Base-by-base conservation (phyloP, 1,140 invertebrate genomes). In the Drosophila simulans region DNA sequence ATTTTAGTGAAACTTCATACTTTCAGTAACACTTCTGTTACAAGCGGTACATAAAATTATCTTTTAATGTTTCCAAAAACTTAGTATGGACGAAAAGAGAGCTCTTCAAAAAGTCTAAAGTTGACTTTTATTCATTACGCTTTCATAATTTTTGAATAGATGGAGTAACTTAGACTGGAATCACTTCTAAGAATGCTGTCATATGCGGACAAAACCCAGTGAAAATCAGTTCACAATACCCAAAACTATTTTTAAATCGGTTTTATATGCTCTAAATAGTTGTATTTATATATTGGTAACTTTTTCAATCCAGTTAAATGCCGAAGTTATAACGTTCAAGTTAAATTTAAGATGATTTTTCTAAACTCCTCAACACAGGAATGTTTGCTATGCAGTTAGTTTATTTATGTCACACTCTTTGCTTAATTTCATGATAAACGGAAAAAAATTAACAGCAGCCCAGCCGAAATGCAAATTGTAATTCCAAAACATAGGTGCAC, bases 381-480 rank as follows among this genome's bases (percentile, higher is more conserved):
- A 51, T 51, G 3, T 46, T 46, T 46, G n/a, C 48, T 51, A 31
- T 51, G 27, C 48, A 51, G 25, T 31, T 34, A 51, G n/a, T 51
- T 51, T 51, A 17, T 51, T 17, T n/a, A 34, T 31, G 7, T 27
- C 27, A 49, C 25, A 49, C 48, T 51, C 27, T 15, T 34, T 17
- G 31, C 25, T 34, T 15, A 15, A 51, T 34, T 51, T 11, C 27
- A 34, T 51, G n/a, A 51, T 51, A 31, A 51, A 34, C 48, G 27
- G 31, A n/a, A 51, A 51, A 15, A 51, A 51, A 12, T 51, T 11
- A 15, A 34, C 15, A 34, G 31, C 31, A 8, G 4, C n/a, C n/a
- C 27, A 31, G 11, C 15, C n/a, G 48, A 10, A 51, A 51, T 34
- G 34, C 27, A 51, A 51, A 51, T 34, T 15, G 13, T 8, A 8